phyloP scores from a whole-genome alignment of 2,888 invertebrate species.

The Aspidiotus destructor region DNA sequence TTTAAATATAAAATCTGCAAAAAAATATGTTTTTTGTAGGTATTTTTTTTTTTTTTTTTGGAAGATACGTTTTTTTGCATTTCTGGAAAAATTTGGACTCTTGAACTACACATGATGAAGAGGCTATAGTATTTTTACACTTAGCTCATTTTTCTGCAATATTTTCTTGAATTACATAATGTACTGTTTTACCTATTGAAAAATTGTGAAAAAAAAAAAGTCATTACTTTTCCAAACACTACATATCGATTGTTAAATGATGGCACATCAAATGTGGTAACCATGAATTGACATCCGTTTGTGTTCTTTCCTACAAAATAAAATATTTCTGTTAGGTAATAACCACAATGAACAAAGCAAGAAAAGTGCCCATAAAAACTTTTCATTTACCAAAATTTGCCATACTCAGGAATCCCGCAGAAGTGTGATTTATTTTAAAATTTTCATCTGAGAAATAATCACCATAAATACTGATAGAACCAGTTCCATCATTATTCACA shows the following conservation, averaged over 20 bases:
- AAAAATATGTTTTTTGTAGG: too few species aligned
- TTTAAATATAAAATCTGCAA: too few species aligned
- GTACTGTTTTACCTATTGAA: not conserved
- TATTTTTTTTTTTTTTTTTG: not conserved
- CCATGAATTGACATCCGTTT: constrained; percentile 97
- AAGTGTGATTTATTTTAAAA: constrained; percentile 92
- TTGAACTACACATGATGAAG: too few species aligned
- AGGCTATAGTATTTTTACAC: too few species aligned
- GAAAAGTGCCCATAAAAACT: not conserved
- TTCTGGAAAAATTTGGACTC: too few species aligned
- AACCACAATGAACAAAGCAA: not conserved
- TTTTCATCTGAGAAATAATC: constrained; percentile 90
- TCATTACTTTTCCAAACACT: constrained; percentile 85
- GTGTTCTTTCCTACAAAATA: constrained; percentile 53
- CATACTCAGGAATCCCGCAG: constrained; percentile 95
- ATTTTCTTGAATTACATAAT: not conserved
- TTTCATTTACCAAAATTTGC: constrained; percentile 70
- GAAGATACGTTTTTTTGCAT: too few species aligned
- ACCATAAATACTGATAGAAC: constrained; percentile 84
- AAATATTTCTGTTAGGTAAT: too few species aligned
- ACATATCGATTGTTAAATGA: constrained; percentile 93
- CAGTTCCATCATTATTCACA: constrained; percentile 67
- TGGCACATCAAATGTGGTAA: constrained; percentile 76
- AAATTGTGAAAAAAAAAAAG: too few species aligned
- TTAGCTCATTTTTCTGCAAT: not conserved